phyloP scores from a whole-genome alignment of 2,797 vertebrate genomes.

The Todus mexicanus region DNA sequence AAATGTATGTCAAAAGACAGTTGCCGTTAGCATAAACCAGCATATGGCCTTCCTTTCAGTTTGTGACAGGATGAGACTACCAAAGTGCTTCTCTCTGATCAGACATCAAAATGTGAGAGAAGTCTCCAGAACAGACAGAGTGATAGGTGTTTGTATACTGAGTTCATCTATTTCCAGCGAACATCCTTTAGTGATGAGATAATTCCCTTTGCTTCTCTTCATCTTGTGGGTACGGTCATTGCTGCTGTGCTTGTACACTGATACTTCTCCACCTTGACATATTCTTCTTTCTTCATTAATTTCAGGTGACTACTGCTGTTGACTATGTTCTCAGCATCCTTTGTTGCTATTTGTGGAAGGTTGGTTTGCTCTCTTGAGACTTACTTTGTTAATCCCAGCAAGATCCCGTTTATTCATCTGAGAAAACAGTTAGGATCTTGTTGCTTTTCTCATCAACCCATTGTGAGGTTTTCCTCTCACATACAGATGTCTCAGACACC shows the following conservation, averaged over 20 bases:
- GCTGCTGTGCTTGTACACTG: neutral
- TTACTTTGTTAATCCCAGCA: neutral
- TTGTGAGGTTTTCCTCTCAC: neutral
- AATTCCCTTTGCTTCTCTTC: neutral
- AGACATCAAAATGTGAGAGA: neutral
- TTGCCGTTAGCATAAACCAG: neutral
- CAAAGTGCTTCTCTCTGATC: neutral
- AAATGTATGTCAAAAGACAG: neutral
- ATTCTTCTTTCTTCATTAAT: neutral
- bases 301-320: neutral
- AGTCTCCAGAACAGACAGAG: neutral
- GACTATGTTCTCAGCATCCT: neutral
- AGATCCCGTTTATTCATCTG: neutral
- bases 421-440: neutral
- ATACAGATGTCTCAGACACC: neutral
- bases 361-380: neutral
- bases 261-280: neutral
- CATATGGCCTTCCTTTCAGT: neutral
- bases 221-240: neutral
- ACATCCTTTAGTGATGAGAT: neutral
- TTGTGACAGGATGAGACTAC: neutral
- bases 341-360: neutral
- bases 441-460: neutral
- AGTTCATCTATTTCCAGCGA: neutral
- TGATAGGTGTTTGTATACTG: neutral